Base-by-base conservation (phyloP, 2,888 invertebrate genomes). In the Drosophila kuntzei region DNA sequence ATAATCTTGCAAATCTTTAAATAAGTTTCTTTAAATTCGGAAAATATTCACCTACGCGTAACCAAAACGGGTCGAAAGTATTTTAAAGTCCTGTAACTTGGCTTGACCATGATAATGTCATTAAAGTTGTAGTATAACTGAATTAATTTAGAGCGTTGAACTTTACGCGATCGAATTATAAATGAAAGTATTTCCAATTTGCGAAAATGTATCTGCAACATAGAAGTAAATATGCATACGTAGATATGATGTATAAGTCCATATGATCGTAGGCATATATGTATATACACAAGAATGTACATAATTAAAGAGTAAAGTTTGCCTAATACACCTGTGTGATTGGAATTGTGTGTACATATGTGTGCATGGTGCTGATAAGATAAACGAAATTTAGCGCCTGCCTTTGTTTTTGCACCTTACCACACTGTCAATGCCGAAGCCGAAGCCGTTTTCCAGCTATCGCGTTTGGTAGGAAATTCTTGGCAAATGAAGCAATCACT, bases 401-500 rank as follows among this genome's bases (percentile, higher is more conserved):
- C 62, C 34, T 71, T 71, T 69, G 68, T 37, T 70, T 80, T 80
- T 71, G 79, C 79, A 74, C 71, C 72, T 71, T 67, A 32, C 43
- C 44, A 54, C 44, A 54, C 39, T 63, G 61, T 39, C 60, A 70
- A 55, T 74, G 62, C 67, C 62, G 67, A 20, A 37, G 62, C 67
- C 62, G 65, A 27, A 39, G 7, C 37, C 55, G 58, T 63, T 76
- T 76, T 66, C 47, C 71, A 50, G 55, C 51, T 83, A 79, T 79
- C 81, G 79, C 65, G 50, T 59, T 59, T 55, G 71, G 67, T 55
- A 60, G 71, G 44, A 76, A 82, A 89, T 89, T 88, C 74, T 79
- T 87, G 39, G 61, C 60, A 46, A 59, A 71, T 88, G 80, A 89
- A 80, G 78, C 77, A 80, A 87, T 88, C 66, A 57, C 70, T 76